Conservation (phyloP, 92 coral and sea anemone species). For the Parazoanthus atlanticus region DNA sequence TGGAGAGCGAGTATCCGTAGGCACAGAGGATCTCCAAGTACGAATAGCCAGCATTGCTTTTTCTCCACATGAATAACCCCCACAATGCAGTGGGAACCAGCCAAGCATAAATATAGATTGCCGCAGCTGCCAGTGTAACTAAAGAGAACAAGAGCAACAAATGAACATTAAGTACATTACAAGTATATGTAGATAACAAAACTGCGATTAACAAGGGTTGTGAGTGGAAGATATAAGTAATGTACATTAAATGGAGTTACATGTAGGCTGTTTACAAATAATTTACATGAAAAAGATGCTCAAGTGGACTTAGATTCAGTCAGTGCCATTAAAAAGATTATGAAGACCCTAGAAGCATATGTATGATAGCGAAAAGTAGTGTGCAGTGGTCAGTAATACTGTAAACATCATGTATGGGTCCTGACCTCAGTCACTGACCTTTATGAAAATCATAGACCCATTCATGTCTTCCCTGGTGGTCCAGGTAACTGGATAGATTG, state of each 20-base stretch:
- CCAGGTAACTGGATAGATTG: conserved; percentile 90
- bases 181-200: neutral
- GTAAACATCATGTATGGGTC: too few species aligned
- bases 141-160: neutral
- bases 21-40: conserved; percentile 97
- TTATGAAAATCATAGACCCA: conserved; percentile 98
- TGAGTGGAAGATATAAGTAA: too few species aligned
- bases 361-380: too few species aligned
- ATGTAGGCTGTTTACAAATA: too few species aligned
- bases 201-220: too few species aligned
- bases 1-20: conserved; percentile 95
- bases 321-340: too few species aligned
- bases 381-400: too few species aligned
- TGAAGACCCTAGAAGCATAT: too few species aligned
- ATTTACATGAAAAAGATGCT: too few species aligned
- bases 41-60: conserved; percentile 92
- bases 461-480: conserved; percentile 81
- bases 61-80: conserved; percentile 92
- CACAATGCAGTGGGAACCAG: conserved; percentile 88
- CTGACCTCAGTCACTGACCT: conserved; percentile 78
- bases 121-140: conserved; percentile 98
- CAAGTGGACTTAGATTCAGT: too few species aligned
- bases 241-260: too few species aligned
- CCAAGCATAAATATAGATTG: conserved; percentile 91
- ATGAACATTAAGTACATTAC: neutral